phyloP scores from a whole-genome alignment of 2,888 invertebrate species.

The Phortica okadai region DNA sequence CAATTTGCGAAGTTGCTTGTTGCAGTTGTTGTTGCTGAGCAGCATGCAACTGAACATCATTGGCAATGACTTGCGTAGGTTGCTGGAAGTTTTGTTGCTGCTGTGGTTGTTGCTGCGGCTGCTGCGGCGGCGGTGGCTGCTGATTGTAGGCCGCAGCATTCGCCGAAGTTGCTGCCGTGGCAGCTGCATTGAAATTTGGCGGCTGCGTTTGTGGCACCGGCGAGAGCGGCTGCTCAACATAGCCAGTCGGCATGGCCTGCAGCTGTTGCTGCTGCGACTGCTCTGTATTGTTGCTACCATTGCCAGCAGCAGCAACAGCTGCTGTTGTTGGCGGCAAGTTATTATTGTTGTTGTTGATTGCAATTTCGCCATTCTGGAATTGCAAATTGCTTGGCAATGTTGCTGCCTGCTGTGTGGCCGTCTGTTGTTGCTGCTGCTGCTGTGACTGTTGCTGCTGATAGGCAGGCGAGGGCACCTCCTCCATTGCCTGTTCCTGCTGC shows the following conservation, averaged over 20 bases:
- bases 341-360: conserved; percentile 55
- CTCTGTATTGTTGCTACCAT: conserved; percentile 49
- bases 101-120: conserved; percentile 41
- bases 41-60: conserved; percentile 39
- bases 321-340: conserved; percentile 45
- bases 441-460: conserved; percentile 79
- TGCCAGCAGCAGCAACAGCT: conserved; percentile 35
- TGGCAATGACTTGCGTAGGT: conserved; percentile 32
- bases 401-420: conserved; percentile 72
- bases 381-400: conserved; percentile 65
- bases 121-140: conserved; percentile 55
- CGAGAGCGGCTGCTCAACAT: conserved; percentile 53
- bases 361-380: conserved; percentile 58
- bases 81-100: conserved; percentile 42
- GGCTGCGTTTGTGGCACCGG: conserved; percentile 58
- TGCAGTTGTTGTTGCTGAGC: conserved; percentile 47
- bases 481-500: conserved; percentile 70
- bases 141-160: conserved; percentile 41
- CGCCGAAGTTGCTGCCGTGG: conserved; percentile 21
- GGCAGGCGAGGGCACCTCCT: conserved; percentile 42
- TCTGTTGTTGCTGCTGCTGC: conserved; percentile 49
- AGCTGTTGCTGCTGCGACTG: conserved; percentile 41
- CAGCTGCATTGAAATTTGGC: conserved; percentile 33
- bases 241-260: conserved; percentile 40
- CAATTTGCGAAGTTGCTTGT: conserved; percentile 73